These are phyloP conservation scores for Brachyptera putata DNA, from an alignment of 2,888 invertebrate genomes.

Conservation along the genomic window DNA sequence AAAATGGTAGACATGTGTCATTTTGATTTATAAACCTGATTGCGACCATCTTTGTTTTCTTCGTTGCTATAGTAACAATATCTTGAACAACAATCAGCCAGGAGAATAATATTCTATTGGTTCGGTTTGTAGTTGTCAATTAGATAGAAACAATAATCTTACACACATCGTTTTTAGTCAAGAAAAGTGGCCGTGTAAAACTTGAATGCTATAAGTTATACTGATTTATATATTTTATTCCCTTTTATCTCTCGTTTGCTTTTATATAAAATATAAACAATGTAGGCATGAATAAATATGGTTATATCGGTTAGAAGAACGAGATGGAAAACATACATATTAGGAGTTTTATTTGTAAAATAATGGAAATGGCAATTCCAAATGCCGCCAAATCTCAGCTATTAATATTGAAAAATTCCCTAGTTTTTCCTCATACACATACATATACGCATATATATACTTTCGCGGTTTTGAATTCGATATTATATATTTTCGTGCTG, in stretches of 20 bases:
- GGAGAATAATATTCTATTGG: constrained; percentile 5
- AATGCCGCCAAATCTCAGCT: constrained; percentile 6
- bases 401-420: constrained; percentile 22
- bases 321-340: constrained; percentile 1
- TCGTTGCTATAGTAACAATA: too few species aligned
- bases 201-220: background rate
- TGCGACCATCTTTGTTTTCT: constrained; percentile 7
- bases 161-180: background rate
- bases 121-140: constrained; percentile 10
- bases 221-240: constrained; percentile 19
- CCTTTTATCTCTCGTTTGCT: background rate
- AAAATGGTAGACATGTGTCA: constrained; percentile 24
- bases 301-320: too few species aligned
- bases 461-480: constrained; percentile 11
- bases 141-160: background rate
- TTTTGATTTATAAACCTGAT: constrained; percentile 22
- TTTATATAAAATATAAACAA: background rate
- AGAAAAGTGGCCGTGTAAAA: background rate
- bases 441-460: background rate
- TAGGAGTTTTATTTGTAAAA: constrained; percentile 3
- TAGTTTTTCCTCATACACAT: background rate
- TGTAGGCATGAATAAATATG: background rate
- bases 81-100: constrained; percentile 3
- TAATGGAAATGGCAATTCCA: background rate
- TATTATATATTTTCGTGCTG: constrained; percentile 1